These are phyloP conservation scores for Timema cristinae DNA, from an alignment of 2,888 invertebrate genomes.

Conservation along the genomic window DNA sequence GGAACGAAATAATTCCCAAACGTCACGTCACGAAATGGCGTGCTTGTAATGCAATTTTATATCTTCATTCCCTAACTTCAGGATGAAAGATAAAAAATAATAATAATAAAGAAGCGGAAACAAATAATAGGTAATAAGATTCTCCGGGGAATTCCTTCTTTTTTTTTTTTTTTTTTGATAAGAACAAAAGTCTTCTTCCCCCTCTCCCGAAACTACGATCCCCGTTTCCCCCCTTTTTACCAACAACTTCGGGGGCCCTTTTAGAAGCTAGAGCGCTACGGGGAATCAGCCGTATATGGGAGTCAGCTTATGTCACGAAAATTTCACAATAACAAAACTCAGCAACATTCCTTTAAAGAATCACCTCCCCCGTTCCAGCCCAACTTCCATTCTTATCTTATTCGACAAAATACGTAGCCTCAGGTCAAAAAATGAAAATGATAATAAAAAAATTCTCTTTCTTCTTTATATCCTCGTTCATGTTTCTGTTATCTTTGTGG, in stretches of 20 bases:
- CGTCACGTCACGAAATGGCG: neutral
- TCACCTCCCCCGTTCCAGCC: neutral
- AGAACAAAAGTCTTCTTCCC: slow-evolving; percentile 10
- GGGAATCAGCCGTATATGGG: no score
- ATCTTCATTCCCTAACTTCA: neutral
- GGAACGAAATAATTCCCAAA: no score
- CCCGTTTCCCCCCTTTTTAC: neutral
- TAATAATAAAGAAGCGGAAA: neutral
- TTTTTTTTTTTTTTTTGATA: neutral
- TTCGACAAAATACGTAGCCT: slow-evolving; percentile 13
- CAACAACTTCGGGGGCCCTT: no score
- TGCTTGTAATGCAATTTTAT: slow-evolving; percentile 13
- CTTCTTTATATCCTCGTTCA: neutral
- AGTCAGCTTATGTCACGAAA: slow-evolving; percentile 13
- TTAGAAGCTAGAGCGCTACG: no score
- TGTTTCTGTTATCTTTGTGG: no score
- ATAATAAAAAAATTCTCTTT: slow-evolving; percentile 5
- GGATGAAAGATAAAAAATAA: no score
- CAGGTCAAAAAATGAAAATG: slow-evolving; percentile 13
- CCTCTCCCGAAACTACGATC: neutral
- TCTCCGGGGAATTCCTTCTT: neutral
- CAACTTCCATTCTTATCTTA: neutral
- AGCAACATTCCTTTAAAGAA: slow-evolving; percentile 8
- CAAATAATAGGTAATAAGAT: slow-evolving; percentile 17
- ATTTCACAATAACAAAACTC: slow-evolving; percentile 16